Conservation (phyloP, 2,888 invertebrate species). For the Ornithoptera priamus region DNA sequence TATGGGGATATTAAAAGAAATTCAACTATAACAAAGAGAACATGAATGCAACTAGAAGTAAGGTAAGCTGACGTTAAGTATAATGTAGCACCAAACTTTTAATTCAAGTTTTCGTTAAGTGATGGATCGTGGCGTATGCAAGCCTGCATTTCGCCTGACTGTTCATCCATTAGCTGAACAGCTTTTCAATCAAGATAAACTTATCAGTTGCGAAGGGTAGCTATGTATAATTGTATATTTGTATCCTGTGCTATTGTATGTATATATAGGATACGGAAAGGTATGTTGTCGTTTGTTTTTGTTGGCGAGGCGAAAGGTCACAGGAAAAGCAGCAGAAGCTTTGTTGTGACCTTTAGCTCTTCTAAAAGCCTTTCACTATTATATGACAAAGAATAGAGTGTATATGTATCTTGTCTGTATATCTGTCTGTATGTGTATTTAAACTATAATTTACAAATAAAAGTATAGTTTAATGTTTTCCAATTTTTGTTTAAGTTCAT, state of each 20-base stretch:
- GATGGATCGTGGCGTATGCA: slow-evolving; percentile 46
- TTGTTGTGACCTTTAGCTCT: too few species aligned
- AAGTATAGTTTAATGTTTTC: too few species aligned
- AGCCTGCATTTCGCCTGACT: slow-evolving; percentile 38
- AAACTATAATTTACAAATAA: too few species aligned
- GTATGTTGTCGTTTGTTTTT: too few species aligned
- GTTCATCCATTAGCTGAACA: slow-evolving; percentile 61
- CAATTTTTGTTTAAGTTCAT: too few species aligned
- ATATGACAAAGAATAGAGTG: too few species aligned
- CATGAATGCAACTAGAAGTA: slow-evolving; percentile 14
- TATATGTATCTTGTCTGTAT: too few species aligned
- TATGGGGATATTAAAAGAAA: not conserved
- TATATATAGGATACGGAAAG: not conserved
- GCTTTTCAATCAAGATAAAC: slow-evolving; percentile 66
- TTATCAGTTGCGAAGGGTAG: slow-evolving; percentile 41
- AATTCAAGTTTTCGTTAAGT: slow-evolving; percentile 41
- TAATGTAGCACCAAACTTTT: slow-evolving; percentile 28
- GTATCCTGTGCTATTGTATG: not conserved
- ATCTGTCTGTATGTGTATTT: too few species aligned
- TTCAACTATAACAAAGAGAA: not conserved
- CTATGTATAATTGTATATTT: not conserved
- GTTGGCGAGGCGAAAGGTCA: too few species aligned
- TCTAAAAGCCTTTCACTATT: too few species aligned
- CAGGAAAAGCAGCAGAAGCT: too few species aligned
- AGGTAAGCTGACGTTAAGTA: slow-evolving; percentile 30